Base-by-base conservation (phyloP, 2,888 invertebrate genomes). In the Chirona hameri region DNA sequence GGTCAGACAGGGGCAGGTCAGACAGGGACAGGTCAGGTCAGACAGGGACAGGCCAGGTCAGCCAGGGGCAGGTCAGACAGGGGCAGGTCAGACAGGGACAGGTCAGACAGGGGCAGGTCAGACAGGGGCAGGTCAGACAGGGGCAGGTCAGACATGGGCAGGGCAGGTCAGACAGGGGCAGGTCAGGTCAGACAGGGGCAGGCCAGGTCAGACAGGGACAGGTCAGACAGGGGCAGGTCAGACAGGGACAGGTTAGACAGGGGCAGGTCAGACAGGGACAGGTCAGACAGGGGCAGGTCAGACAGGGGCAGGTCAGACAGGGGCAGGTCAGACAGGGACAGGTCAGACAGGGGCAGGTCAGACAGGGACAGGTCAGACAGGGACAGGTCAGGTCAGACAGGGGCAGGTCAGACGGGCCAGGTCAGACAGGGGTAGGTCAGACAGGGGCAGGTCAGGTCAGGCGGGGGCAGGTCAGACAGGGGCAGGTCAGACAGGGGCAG, bases 241-340 rank as follows among this genome's bases (percentile, higher is more conserved):
- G 48, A 80, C n/a, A n/a, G n/a, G n/a, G n/a, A n/a, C n/a, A n/a
- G 55, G 76, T 31, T 83, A 27, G n/a, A 81, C 31, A n/a, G 1
- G 15, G 12, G 21, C 4, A 12, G 57, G 57, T 81, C 12, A 81
- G 39, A 3, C 48, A n/a, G 15, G 48, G 10, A 1, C 29, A 2
- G n/a, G n/a, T 52, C 10, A 27, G 48, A 80, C n/a, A n/a, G n/a
- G n/a, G n/a, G n/a, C n/a, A n/a, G 55, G 76, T 31, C 83, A 27
- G n/a, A 81, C 31, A n/a, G 1, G 15, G 12, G 21, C 4, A 12
- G 57, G 57, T 81, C 12, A 81, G 39, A 3, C 48, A n/a, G 15
- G 48, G 10, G 2, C 29, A 2, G n/a, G n/a, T 52, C 10, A 27
- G 48, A 80, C n/a, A n/a, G n/a, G n/a, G n/a, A n/a, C n/a, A n/a